These are phyloP conservation scores for Pseudorectes ferrugineus DNA, from an alignment of 2,113 vertebrate species.

Conservation along the genomic window DNA sequence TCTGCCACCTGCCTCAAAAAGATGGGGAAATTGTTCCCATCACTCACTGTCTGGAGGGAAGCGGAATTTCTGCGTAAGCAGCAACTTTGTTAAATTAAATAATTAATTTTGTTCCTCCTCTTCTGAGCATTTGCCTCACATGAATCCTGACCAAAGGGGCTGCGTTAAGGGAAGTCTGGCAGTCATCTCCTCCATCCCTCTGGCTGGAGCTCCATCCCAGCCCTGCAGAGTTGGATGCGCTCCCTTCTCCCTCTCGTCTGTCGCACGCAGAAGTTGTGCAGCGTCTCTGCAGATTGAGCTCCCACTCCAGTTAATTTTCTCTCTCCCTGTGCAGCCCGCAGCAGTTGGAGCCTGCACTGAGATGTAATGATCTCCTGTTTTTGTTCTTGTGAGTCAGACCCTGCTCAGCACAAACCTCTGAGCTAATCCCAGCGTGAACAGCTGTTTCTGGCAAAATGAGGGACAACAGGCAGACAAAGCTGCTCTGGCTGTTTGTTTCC, in stretches of 20 bases:
- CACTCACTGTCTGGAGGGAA: neutral
- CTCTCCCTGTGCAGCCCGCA: slow-evolving; percentile 26
- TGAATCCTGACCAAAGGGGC: neutral
- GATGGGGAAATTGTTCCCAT: neutral
- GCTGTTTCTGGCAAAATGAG: slow-evolving; percentile 44
- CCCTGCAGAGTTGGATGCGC: neutral
- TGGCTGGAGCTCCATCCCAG: neutral
- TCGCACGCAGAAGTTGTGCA: neutral
- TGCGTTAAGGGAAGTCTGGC: neutral
- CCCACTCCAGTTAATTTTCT: slow-evolving; percentile 20
- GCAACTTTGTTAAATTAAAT: neutral
- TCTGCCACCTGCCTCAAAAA: neutral
- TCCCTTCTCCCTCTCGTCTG: neutral
- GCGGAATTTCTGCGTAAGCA: neutral
- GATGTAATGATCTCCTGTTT: slow-evolving; percentile 42
- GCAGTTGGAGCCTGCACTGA: slow-evolving; percentile 4
- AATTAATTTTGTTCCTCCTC: neutral
- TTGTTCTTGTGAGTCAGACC: slow-evolving; percentile 40
- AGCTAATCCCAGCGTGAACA: slow-evolving; percentile 43
- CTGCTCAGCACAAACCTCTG: neutral
- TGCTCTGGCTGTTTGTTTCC: neutral
- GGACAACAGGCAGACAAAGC: slow-evolving; percentile 19
- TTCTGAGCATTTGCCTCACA: neutral
- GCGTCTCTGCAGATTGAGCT: neutral
- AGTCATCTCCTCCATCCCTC: neutral